Evolutionary conservation across 2,797 vertebrate species (phyloP), one percentile per base, ranked within the genome.

Genomic region (Poecilia picta): DNA sequence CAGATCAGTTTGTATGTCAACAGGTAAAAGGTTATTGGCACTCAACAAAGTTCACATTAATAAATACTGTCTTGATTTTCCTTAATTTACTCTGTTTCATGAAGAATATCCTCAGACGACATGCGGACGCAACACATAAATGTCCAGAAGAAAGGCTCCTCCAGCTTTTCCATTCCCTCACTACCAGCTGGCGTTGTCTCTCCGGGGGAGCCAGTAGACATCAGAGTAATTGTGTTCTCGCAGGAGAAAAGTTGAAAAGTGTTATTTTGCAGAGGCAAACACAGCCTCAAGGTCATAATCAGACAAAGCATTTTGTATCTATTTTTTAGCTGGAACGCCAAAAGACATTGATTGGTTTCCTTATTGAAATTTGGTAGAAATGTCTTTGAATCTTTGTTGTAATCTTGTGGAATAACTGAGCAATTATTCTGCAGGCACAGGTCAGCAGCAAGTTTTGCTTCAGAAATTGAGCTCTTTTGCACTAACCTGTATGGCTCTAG

Each of bases 1-100:
- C 95, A 96, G 80, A 96, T 97, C 87, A 95, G 95, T 1, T 90
- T 98, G 83, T 99, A 97, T 64, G 96, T 97, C 49, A 96, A 97
- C 94, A 98, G 98, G 98, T 99, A 95, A 85, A 88, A 74, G 0
- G 78, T 39, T 5, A 66, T 11, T 20, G 28, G 53, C 6, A 4
- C 12, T 59, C 15, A 31, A 18, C 33, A 28, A 0, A 79, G 64
- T 2, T 13, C 46, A 55, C 25, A n/a, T 10, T 36, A 8, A 25
- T 64, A 10, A 76, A 59, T n/a, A 74, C 2, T 13, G 16, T 73
- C 28, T 49, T 47, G 1, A 1, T 20, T 76, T 75, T 59, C 8
- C n/a, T 81, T 8, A 85, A 75, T 25, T 18, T n/a, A 57, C 68
- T 74, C 8, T 73, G 20, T 51, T 82, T 75, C 47, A 49, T 36